Percentiles rank a stretch among this genome's conserved stretches.
Conservation (phyloP, 2,797 vertebrate species). For the Philypnodon macrostomus region DNA sequence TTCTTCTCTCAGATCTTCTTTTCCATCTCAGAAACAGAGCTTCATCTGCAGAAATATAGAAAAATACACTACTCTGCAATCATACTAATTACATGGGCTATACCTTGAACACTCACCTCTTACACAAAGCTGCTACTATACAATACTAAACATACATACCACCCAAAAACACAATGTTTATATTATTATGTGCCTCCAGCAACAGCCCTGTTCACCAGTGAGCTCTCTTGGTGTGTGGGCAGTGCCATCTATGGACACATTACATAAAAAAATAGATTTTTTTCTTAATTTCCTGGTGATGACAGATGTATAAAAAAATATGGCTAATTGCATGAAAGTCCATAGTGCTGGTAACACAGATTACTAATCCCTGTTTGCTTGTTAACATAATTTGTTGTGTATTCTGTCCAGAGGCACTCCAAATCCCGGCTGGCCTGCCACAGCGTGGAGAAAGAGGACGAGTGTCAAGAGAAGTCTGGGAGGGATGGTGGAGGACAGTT, state of each 20-base stretch:
- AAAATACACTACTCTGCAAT: too few species aligned
- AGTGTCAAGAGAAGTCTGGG: constrained; percentile 74
- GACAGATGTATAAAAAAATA: too few species aligned
- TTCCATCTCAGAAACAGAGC: too few species aligned
- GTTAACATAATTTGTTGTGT: constrained; percentile 32
- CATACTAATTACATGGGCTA: too few species aligned
- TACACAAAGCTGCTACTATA: constrained; percentile 21
- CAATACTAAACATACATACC: constrained; percentile 12
- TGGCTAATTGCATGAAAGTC: too few species aligned
- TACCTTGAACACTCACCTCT: too few species aligned
- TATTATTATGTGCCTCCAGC: constrained; percentile 14
- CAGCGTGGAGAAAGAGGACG: constrained; percentile 86
- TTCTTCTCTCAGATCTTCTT: constrained; percentile 47
- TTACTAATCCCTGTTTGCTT: neutral
- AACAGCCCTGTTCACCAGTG: constrained; percentile 1
- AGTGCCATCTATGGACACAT: constrained; percentile 11
- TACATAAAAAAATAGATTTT: neutral
- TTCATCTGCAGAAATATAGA: too few species aligned
- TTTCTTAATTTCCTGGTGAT: neutral
- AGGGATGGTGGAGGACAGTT: constrained; percentile 83
- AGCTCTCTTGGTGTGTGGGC: constrained; percentile 18
- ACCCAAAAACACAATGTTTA: constrained; percentile 7
- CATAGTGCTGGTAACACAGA: neutral
- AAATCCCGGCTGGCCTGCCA: constrained; percentile 85
- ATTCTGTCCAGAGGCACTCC: constrained; percentile 80